These are phyloP conservation scores for Tympanoctomys barrerae DNA, from an alignment of 2,797 vertebrate genomes.

Conservation along the genomic window DNA sequence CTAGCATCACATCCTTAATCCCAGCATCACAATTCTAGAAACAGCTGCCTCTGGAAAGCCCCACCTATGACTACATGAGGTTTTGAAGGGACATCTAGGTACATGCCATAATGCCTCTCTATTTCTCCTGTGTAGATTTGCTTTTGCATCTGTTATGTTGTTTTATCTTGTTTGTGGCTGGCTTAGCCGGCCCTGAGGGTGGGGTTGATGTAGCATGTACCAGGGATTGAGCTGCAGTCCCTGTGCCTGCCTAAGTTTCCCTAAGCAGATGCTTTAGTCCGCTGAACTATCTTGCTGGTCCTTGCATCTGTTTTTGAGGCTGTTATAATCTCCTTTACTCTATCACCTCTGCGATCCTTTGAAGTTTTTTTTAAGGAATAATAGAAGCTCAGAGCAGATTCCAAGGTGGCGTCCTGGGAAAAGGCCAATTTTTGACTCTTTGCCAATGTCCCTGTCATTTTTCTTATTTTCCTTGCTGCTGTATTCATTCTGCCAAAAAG, in stretches of 20 bases:
- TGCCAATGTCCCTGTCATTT: not conserved
- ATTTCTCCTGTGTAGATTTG: not conserved
- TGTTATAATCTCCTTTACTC: not conserved
- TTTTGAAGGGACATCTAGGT: not conserved
- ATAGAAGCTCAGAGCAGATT: not conserved
- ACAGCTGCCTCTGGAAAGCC: not conserved
- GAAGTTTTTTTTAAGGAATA: not conserved
- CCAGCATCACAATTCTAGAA: not conserved
- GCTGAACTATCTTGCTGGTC: not conserved
- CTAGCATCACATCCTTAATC: not conserved
- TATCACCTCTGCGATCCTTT: not conserved
- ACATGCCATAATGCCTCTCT: not conserved
- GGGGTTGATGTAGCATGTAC: too few relatives aligned
- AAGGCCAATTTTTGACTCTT: not conserved
- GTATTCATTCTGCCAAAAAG: not conserved
- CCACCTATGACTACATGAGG: not conserved
- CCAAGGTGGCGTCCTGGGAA: not conserved
- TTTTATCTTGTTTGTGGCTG: too few relatives aligned
- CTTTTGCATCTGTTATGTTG: not conserved
- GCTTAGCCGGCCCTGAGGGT: too few relatives aligned
- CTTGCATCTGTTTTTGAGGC: not conserved
- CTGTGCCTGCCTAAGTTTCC: too few relatives aligned
- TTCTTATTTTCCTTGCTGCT: slow-evolving; percentile 10
- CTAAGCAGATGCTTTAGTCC: too few relatives aligned
- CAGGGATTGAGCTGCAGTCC: too few relatives aligned